A percentile compares a stretch with the other conserved stretches of the same genome.
phyloP scores from a whole-genome alignment of 2,888 invertebrate species.

The Apodemia duryi region DNA sequence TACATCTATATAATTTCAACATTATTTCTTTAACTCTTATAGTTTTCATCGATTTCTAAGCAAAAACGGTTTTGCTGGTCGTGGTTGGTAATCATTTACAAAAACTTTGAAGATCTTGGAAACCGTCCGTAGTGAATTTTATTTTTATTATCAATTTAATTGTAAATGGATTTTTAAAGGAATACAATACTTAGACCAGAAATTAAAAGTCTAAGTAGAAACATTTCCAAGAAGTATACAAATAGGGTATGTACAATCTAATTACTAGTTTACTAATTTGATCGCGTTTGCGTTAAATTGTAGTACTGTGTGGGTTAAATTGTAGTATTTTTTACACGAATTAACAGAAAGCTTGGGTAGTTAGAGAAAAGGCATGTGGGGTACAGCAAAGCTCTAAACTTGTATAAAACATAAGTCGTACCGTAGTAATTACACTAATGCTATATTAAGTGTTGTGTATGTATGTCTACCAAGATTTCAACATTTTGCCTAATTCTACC shows the following conservation, averaged over 20 bases:
- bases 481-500: not conserved
- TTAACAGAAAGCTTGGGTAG: not conserved
- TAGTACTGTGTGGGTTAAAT: not conserved
- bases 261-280: not conserved
- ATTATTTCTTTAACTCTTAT: conserved; percentile 1
- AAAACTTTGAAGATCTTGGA: conserved; percentile 42
- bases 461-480: not conserved
- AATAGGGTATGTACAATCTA: not conserved
- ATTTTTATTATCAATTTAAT: conserved; percentile 33
- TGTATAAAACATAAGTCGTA: too few relatives aligned
- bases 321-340: not conserved
- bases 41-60: not conserved
- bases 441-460: too few relatives aligned
- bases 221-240: conserved; percentile 29
- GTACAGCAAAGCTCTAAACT: too few relatives aligned
- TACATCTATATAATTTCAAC: conserved; percentile 23
- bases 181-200: conserved; percentile 20
- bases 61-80: conserved; percentile 14
- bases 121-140: conserved; percentile 53
- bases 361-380: too few relatives aligned
- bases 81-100: conserved; percentile 9
- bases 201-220: not conserved
- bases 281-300: not conserved
- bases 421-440: too few relatives aligned
- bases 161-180: conserved; percentile 20